Conservation (phyloP, 1,140 invertebrate species). For the Drosophila mauritiana region DNA sequence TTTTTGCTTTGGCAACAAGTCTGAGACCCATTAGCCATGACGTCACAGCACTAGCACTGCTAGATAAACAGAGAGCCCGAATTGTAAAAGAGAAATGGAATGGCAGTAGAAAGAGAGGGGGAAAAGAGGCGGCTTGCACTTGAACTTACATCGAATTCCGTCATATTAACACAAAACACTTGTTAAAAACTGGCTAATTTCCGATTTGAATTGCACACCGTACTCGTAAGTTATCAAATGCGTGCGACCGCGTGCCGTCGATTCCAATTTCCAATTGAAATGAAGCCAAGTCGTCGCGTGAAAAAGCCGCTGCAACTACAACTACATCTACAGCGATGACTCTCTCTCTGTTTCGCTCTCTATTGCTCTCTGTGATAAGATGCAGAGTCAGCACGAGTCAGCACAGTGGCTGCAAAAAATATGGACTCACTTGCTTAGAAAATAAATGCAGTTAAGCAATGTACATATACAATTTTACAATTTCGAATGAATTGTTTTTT, state of each 20-base stretch:
- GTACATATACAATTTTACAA: too few species aligned
- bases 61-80: constrained; percentile 58
- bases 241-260: constrained; percentile 53
- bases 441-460: neutral
- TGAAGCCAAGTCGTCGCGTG: constrained; percentile 59
- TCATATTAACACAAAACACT: constrained; percentile 52
- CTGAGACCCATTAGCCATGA: constrained; percentile 45
- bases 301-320: constrained; percentile 33
- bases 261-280: constrained; percentile 77
- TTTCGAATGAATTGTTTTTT: neutral
- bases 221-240: constrained; percentile 41
- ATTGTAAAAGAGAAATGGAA: neutral
- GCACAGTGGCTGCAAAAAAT: constrained; percentile 46
- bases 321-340: neutral
- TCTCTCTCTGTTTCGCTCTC: constrained; percentile 2
- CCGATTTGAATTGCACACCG: constrained; percentile 57
- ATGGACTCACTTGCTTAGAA: neutral
- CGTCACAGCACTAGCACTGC: constrained; percentile 38
- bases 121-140: neutral
- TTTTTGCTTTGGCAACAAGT: constrained; percentile 2
- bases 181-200: constrained; percentile 43
- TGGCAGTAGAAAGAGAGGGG: neutral
- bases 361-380: constrained; percentile 9
- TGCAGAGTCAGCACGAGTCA: constrained; percentile 48
- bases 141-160: constrained; percentile 69